Base-by-base conservation (phyloP, 1,140 invertebrate species). In the Schmidtea mediterranea region DNA sequence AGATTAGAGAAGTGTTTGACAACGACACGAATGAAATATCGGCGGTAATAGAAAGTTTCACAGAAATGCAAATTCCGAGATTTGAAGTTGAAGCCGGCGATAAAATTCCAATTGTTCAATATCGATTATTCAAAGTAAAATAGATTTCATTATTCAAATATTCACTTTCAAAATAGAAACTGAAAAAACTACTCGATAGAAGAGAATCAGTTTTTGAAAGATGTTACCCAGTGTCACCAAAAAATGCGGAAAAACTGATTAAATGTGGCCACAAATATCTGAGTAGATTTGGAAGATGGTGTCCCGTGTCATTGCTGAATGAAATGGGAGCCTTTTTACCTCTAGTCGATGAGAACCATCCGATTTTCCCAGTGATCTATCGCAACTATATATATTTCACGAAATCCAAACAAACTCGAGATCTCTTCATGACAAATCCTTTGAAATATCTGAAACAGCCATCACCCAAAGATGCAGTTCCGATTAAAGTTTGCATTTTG, bases 201-300 rank as follows among this genome's bases (percentile, higher is more conserved):
- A 32, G 26, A 32, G 26, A 32, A 32, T 32, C 26, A 32, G 51
- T 66, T 37, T 66, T 66, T 58, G 64, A 67, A 51, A 51, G 64
- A 37, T 60, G 65, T 0, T 63, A 62, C 48, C 58, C 62, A 1
- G 52, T 67, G 38, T 59, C 49, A 53, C 59, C 62, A 46, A 52
- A 52, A 32, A 48, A 62, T 21, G 63, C 64, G 1, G 52, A 55
- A 10, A 55, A 56, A 24, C 59, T 66, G 57, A 52, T 67, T 1
- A 55, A 59, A 10, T 52, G 49, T n/a, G 64, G 65, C 1, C 66
- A 65, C 52, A 66, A 65, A 56, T 59, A 62, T 22, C 57, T 57
- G 8, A 66, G 62, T 51, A 50, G 62, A 49, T 67, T 67, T 56
- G 62, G 62, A 12, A 52, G 59, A 45, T 66, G 63, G 64, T 65